Evolutionary conservation across 2,797 vertebrate genomes (phyloP), one percentile per base, ranked within the genome.

Genomic region (Crenuchus spilurus): DNA sequence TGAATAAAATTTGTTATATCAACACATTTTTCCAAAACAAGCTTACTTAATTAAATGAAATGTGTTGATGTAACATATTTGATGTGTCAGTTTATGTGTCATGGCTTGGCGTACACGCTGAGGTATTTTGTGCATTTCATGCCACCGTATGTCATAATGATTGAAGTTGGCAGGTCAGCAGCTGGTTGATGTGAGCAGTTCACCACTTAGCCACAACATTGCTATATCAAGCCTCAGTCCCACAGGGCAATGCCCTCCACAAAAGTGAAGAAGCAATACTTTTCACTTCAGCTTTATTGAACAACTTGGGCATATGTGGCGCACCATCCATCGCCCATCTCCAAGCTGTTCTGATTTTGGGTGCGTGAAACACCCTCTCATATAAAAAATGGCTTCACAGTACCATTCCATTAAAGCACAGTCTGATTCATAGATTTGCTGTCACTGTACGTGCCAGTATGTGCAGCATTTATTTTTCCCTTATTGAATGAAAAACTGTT

Each of bases 81-180:
- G 6, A n/a, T 33, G 16, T 28, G 24, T 46, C 5, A 13, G 37
- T 66, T 67, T 48, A 37, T 16, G 10, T 41, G 51, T 24, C 51
- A 46, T 4, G 37, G 35, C 49, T 62, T 44, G 49, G 60, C 26
- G 37, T 64, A 61, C 55, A 26, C 64, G 58, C 26, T 14, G 67
- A 26, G n/a, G 62, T 55, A 11, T 55, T 30, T 54, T 22, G 22
- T 62, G 55, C 39, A 44, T 64, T 63, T 54, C 2, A 35, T 61
- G 80, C 57, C 57, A 46, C 58, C 49, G 33, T 79, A 58, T 78
- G 80, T 87, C 80, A 65, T 39, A 70, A 54, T 76, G 71, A 87
- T 75, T 74, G 75, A 87, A 81, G 71, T 11, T 86, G 86, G 80
- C 87, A 81, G 85, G 22, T 66, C 48, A 83, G 77, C 83, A 85